Conservation (phyloP, 2,113 vertebrate species). For the rabbit (Oryctolagus cuniculus) region DNA sequence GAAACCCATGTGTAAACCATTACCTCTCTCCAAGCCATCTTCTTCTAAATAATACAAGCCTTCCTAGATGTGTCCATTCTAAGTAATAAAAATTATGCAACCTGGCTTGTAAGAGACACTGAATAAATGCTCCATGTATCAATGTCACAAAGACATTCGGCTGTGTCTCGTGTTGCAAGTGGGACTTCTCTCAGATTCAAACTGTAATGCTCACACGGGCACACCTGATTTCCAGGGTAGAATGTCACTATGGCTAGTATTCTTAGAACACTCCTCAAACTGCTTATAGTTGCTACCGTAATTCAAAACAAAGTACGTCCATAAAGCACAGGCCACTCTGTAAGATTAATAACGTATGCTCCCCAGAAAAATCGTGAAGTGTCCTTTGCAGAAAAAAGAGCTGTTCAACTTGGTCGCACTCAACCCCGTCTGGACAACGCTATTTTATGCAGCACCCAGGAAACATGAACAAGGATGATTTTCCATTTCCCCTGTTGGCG, state of each 20-base stretch:
- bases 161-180: background rate
- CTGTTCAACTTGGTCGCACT: background rate
- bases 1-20: background rate
- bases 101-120: background rate
- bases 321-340: background rate
- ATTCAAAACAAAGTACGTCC: background rate
- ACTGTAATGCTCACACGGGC: background rate
- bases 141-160: background rate
- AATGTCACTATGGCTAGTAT: conserved; percentile 9
- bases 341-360: conserved; percentile 7
- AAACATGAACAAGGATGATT: background rate
- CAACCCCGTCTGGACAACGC: background rate
- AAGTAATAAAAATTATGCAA: background rate
- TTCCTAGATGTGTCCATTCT: background rate
- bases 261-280: background rate
- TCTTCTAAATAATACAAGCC: background rate
- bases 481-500: background rate
- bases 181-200: background rate
- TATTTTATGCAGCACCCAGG: background rate
- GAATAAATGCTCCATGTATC: background rate
- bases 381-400: background rate
- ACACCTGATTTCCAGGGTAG: background rate
- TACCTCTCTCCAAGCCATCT: background rate
- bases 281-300: background rate
- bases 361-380: background rate